Percentiles rank a stretch among this genome's conserved stretches.
Conservation (phyloP, 2,888 invertebrate species). For the Drosophila cracens region DNA sequence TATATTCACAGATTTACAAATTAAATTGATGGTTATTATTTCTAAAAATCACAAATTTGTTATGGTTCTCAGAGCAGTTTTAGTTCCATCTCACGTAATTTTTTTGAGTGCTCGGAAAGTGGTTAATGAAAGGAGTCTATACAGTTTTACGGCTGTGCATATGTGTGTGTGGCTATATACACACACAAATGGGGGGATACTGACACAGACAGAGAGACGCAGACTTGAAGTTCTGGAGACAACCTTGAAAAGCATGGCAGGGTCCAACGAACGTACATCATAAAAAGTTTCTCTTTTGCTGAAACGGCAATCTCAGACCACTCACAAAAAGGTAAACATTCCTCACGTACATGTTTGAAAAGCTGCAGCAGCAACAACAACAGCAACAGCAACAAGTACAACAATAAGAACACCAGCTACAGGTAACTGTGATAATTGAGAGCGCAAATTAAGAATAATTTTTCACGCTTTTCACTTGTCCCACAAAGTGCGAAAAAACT, state of each 20-base stretch:
- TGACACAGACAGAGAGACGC: slow-evolving; percentile 11
- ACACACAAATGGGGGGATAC: not conserved
- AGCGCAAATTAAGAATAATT: slow-evolving; percentile 18
- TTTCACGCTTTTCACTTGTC: not conserved
- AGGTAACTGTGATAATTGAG: slow-evolving; percentile 38
- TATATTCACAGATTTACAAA: not conserved
- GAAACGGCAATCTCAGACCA: slow-evolving; percentile 60
- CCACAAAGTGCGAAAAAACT: not conserved
- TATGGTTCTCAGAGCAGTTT: not conserved
- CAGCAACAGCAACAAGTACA: slow-evolving; percentile 10
- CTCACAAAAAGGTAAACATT: slow-evolving; percentile 60
- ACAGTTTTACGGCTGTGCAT: slow-evolving; percentile 38
- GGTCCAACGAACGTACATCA: slow-evolving; percentile 74
- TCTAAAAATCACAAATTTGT: not conserved
- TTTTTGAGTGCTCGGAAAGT: slow-evolving; percentile 42
- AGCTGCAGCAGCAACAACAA: slow-evolving; percentile 30
- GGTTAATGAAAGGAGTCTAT: slow-evolving; percentile 68
- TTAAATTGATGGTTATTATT: not conserved
- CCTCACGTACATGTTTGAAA: slow-evolving; percentile 56
- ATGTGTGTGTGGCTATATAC: slow-evolving; percentile 2
- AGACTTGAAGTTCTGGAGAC: slow-evolving; percentile 48
- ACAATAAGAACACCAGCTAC: slow-evolving; percentile 14
- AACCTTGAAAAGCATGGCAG: slow-evolving; percentile 71
- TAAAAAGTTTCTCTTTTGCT: slow-evolving; percentile 66
- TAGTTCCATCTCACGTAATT: not conserved